phyloP scores from a whole-genome alignment of 2,797 vertebrate species.

The Lagodon rhomboides region DNA sequence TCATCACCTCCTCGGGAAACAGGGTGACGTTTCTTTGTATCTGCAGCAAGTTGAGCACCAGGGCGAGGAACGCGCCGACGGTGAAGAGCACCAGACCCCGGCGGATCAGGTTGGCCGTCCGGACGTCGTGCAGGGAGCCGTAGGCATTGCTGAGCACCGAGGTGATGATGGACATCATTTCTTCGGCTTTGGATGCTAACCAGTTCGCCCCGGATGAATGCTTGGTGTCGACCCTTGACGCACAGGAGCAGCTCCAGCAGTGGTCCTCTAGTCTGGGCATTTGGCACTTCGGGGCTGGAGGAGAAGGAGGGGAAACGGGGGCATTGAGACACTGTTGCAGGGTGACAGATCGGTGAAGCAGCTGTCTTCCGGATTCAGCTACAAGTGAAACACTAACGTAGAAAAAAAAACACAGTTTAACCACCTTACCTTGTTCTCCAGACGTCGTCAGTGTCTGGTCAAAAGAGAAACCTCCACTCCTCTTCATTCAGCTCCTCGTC shows the following conservation, averaged over 20 bases:
- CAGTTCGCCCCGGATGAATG: conserved; percentile 77
- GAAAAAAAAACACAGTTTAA: neutral
- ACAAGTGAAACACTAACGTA: neutral
- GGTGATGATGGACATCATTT: conserved; percentile 88
- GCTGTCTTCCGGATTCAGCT: neutral
- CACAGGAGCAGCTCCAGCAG: conserved; percentile 92
- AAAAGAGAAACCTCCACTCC: conserved; percentile 46
- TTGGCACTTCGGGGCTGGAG: conserved; percentile 73
- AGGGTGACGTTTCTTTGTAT: conserved; percentile 94
- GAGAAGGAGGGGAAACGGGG: neutral
- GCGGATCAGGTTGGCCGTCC: conserved; percentile 90
- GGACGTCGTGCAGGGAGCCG: conserved; percentile 83
- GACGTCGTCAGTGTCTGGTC: conserved; percentile 61
- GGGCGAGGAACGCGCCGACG: conserved; percentile 93
- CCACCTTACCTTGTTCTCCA: conserved; percentile 74
- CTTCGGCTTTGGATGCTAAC: conserved; percentile 84
- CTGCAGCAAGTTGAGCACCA: conserved; percentile 98
- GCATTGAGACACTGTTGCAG: neutral
- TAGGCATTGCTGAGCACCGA: conserved; percentile 82
- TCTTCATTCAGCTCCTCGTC: conserved; percentile 51
- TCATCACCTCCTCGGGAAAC: conserved; percentile 95
- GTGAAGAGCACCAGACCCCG: conserved; percentile 94
- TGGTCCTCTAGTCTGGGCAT: conserved; percentile 92
- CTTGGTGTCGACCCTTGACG: conserved; percentile 76
- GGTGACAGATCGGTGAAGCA: neutral